A percentile compares a stretch with the other conserved stretches of the same genome.
Conservation (phyloP, 2,888 invertebrate species). For the Agonum fuliginosum region DNA sequence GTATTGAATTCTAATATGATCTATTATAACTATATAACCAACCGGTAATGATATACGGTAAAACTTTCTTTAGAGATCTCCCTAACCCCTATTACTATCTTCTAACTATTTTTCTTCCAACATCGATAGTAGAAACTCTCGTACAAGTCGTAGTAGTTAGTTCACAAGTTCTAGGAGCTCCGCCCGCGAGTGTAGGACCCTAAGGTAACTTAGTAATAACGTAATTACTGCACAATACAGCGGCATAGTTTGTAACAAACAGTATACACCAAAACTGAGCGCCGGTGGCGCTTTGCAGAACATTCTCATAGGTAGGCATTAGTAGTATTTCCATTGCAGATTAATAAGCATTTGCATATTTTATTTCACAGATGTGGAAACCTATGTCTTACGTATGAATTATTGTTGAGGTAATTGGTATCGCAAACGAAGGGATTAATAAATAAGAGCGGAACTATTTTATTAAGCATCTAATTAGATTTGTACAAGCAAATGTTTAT, state of each 20-base stretch:
- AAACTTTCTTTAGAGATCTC: too few species aligned
- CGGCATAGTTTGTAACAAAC: constrained; percentile 53
- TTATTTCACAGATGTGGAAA: neutral
- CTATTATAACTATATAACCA: too few species aligned
- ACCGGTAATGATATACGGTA: too few species aligned
- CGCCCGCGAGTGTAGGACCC: constrained; percentile 41
- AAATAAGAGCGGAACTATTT: neutral
- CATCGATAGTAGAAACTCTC: constrained; percentile 8
- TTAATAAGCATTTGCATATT: constrained; percentile 43
- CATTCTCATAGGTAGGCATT: constrained; percentile 27
- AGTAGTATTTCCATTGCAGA: constrained; percentile 40
- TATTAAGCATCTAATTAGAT: too few species aligned
- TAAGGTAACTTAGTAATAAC: constrained; percentile 57
- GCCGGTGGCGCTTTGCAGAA: constrained; percentile 26
- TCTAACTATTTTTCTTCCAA: neutral
- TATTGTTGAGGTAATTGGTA: constrained; percentile 4
- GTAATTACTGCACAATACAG: constrained; percentile 54
- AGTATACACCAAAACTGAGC: constrained; percentile 46
- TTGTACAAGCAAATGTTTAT: too few species aligned
- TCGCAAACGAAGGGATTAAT: neutral
- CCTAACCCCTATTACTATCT: neutral
- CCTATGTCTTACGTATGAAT: constrained; percentile 2
- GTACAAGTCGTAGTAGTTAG: constrained; percentile 18
- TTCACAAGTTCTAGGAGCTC: constrained; percentile 21
- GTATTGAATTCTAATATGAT: too few species aligned